Base-by-base conservation (phyloP, 2,113 vertebrate species). In the Dasypus novemcinctus region DNA sequence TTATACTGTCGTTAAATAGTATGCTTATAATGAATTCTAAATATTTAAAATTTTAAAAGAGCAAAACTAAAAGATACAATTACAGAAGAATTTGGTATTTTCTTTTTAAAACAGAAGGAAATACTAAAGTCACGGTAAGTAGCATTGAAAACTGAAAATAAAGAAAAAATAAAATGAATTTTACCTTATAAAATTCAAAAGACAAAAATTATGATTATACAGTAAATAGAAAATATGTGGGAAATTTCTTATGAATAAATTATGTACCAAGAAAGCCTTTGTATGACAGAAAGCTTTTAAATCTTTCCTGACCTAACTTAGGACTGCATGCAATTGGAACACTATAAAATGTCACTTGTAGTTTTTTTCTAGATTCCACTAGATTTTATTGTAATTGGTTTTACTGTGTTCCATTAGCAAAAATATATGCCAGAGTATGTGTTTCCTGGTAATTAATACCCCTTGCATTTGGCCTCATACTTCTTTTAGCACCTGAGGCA, bases 311-410 rank as follows among this genome's bases (percentile, higher is more conserved):
- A 91, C 54, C 87, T 87, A 74, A 61, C 43, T 66, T 74, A 88
- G 54, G 80, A 84, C 46, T 90, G 52, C 68, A 52, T 38, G 20
- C 61, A 81, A 94, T n/a, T 66, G 41, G 59, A 49, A 87, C 31
- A 94, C 93, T 94, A 80, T 75, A 91, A 97, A 96, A 90, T 80
- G 79, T 68, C 86, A 76, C n/a, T 90, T 86, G 95, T 0, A 85
- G 33, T 33, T 84, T 95, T 90, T 59, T 36, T 6, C 43, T 72
- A 25, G 33, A 63, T 36, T 71, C n/a, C 29, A 29, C 36, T 36
- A 66, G 7, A 66, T 96, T 92, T 96, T 95, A 97, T 91, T 76
- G 17, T 87, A 95, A 79, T 86, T 23, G 23, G 31, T 74, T 90
- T 97, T 92, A 91, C 41, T 84, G n/a, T 31, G 84, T 91, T 84